Evolutionary conservation across 2,888 invertebrate genomes (phyloP).

Genomic region (Perizoma flavofasciatum): DNA sequence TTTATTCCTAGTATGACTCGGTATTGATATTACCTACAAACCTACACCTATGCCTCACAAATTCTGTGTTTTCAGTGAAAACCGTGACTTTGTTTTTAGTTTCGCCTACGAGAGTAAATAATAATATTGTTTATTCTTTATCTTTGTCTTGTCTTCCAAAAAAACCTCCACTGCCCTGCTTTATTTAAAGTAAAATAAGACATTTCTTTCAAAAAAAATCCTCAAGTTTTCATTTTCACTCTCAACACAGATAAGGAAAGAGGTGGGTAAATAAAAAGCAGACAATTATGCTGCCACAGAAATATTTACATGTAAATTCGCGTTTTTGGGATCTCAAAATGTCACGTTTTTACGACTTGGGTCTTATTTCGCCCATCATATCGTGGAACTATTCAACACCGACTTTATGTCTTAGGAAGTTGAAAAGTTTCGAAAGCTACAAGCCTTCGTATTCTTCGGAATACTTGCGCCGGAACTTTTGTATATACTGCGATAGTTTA

Average conservation of each 20-base stretch:
- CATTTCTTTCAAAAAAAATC: slow-evolving; percentile 32
- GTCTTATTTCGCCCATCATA: slow-evolving; percentile 17
- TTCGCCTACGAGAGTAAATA: slow-evolving; percentile 34
- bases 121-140: slow-evolving; percentile 37
- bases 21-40: slow-evolving; percentile 24
- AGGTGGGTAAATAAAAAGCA: slow-evolving; percentile 27
- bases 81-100: slow-evolving; percentile 37
- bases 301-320: slow-evolving; percentile 23
- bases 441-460: slow-evolving; percentile 24
- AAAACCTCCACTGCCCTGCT: slow-evolving; percentile 24
- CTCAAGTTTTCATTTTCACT: slow-evolving; percentile 25
- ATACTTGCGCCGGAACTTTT: slow-evolving; percentile 25
- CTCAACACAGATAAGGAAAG: slow-evolving; percentile 30
- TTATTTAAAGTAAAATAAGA: slow-evolving; percentile 35
- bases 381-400: slow-evolving; percentile 23
- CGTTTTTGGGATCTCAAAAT: slow-evolving; percentile 11
- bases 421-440: slow-evolving; percentile 29
- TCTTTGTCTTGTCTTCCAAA: slow-evolving; percentile 25
- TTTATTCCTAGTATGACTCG: slow-evolving; percentile 10
- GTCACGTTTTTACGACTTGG: slow-evolving; percentile 15
- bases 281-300: slow-evolving; percentile 14
- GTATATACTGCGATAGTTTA: slow-evolving; percentile 27
- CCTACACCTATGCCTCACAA: slow-evolving; percentile 36
- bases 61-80: slow-evolving; percentile 37
- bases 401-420: slow-evolving; percentile 26